These are phyloP conservation scores for Mactromeris polynyma DNA, from an alignment of 2,888 invertebrate genomes.

Conservation along the genomic window DNA sequence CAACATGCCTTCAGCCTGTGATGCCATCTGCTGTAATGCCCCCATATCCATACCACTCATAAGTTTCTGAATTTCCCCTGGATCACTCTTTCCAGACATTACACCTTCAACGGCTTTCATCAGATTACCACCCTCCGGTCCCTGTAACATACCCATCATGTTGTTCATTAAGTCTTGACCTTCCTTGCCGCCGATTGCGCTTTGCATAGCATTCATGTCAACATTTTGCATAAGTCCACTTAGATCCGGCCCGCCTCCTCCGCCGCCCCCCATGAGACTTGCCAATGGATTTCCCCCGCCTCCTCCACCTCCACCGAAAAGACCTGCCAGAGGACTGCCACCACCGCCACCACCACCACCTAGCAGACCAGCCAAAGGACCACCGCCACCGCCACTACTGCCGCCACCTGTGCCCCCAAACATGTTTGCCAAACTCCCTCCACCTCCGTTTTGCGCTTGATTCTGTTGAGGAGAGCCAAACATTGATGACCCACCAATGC, in stretches of 20 bases:
- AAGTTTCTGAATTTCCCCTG: slow-evolving; percentile 42
- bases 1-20: slow-evolving; percentile 61
- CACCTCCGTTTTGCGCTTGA: not conserved
- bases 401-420: not conserved
- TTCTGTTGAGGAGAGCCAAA: not conserved
- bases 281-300: slow-evolving; percentile 48
- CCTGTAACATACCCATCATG: slow-evolving; percentile 50
- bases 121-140: slow-evolving; percentile 56
- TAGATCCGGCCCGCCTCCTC: slow-evolving; percentile 43
- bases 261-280: slow-evolving; percentile 38
- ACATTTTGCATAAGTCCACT: slow-evolving; percentile 47
- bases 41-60: slow-evolving; percentile 40
- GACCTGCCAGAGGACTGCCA: not conserved
- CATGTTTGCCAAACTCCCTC: not conserved
- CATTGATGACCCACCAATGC: not conserved
- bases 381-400: not conserved
- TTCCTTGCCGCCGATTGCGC: slow-evolving; percentile 46
- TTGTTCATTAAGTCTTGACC: slow-evolving; percentile 58
- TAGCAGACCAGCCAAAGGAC: slow-evolving; percentile 36
- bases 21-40: slow-evolving; percentile 48
- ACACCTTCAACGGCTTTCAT: slow-evolving; percentile 63
- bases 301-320: slow-evolving; percentile 38
- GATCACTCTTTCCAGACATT: slow-evolving; percentile 56
- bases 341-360: slow-evolving; percentile 49
- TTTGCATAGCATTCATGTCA: slow-evolving; percentile 56